A percentile compares a stretch with the other conserved stretches of the same genome.
Evolutionary conservation across 2,113 vertebrate genomes (phyloP).

Genomic region (Stictonetta naevosa): DNA sequence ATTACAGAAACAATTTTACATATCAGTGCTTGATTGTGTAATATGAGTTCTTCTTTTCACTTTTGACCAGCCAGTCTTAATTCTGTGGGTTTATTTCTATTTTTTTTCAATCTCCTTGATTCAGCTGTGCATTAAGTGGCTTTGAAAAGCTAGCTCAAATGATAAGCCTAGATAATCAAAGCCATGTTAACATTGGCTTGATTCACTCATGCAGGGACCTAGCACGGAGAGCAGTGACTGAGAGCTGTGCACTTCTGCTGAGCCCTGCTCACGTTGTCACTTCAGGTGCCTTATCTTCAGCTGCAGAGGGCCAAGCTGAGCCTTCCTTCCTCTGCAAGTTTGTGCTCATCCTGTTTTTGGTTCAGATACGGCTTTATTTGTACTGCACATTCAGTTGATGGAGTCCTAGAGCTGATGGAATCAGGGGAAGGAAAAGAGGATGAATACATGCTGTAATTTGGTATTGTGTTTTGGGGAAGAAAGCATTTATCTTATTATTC

Average conservation of each 20-base stretch:
- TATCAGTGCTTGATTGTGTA: background rate
- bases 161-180: background rate
- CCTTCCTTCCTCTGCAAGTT: rapidly evolving
- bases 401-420: background rate
- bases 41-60: background rate
- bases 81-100: too few species aligned
- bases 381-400: background rate
- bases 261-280: background rate
- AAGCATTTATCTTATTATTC: background rate
- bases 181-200: rapidly evolving
- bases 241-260: background rate
- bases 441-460: background rate
- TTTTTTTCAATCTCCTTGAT: background rate
- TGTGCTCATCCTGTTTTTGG: background rate
- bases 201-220: background rate
- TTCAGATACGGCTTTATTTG: background rate
- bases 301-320: background rate
- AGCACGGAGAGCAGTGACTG: background rate
- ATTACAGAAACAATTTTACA: background rate
- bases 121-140: background rate
- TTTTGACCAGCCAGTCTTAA: background rate
- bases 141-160: background rate
- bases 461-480: background rate
- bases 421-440: background rate
- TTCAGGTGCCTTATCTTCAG: background rate